phyloP scores from a whole-genome alignment of 2,797 vertebrate genomes.

The Chrysocyon brachyurus region DNA sequence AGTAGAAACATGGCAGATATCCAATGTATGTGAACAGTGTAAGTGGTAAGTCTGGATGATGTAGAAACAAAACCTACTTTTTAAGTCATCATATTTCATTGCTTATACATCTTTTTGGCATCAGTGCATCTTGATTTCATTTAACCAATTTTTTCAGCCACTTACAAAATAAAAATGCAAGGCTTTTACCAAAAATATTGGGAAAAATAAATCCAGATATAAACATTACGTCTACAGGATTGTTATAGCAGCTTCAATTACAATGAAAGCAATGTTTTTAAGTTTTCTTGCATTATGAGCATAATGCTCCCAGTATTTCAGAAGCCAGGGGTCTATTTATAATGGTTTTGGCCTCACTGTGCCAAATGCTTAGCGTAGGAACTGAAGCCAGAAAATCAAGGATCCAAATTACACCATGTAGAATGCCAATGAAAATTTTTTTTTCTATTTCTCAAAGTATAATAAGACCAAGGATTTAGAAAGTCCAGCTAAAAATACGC shows the following conservation, averaged over 20 bases:
- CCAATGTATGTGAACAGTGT: slow-evolving; percentile 52
- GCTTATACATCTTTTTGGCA: slow-evolving; percentile 69
- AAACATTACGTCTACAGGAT: slow-evolving; percentile 63
- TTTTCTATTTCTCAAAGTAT: slow-evolving; percentile 54
- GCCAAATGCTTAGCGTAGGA: slow-evolving; percentile 62
- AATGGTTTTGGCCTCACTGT: slow-evolving; percentile 56
- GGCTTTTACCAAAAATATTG: slow-evolving; percentile 64
- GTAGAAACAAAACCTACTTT: slow-evolving; percentile 54
- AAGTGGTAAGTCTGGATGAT: slow-evolving; percentile 44
- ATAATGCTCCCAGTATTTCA: slow-evolving; percentile 79
- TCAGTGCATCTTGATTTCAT: slow-evolving; percentile 68
- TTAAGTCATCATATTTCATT: slow-evolving; percentile 69
- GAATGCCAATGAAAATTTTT: slow-evolving; percentile 64
- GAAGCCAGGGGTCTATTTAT: slow-evolving; percentile 73
- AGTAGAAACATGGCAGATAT: slow-evolving; percentile 68
- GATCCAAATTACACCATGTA: slow-evolving; percentile 70
- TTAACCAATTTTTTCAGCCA: slow-evolving; percentile 54
- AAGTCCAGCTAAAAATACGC: slow-evolving; percentile 44
- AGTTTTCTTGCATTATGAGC: slow-evolving; percentile 63
- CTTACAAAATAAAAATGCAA: slow-evolving; percentile 67
- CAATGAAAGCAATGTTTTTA: slow-evolving; percentile 74
- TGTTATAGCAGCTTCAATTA: slow-evolving; percentile 73
- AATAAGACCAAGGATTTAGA: slow-evolving; percentile 38
- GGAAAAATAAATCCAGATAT: slow-evolving; percentile 74
- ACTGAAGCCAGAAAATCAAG: slow-evolving; percentile 71